phyloP scores from a whole-genome alignment of 2,113 vertebrate genomes.

The Silurus meridionalis region DNA sequence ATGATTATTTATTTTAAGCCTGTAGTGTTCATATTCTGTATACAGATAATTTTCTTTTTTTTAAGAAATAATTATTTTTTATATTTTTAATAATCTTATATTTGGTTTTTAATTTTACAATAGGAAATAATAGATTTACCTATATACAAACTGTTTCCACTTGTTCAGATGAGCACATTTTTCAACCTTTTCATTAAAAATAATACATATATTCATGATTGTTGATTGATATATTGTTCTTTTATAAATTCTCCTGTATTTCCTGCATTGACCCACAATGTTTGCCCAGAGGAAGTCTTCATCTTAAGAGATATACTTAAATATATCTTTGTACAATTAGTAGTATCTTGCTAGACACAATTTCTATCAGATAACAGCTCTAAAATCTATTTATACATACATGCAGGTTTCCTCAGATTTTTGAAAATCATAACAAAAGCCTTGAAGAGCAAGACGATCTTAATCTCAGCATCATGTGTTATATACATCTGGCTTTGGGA shows the following conservation, averaged over 20 bases:
- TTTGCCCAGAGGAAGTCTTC: neutral
- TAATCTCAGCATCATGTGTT: neutral
- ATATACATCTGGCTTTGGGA: neutral
- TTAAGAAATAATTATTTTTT: no score
- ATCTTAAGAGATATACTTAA: neutral
- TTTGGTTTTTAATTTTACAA: no score
- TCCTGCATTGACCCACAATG: neutral
- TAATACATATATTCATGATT: neutral
- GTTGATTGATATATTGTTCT: neutral
- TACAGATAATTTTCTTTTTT: no score
- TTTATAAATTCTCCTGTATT: neutral
- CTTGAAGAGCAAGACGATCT: neutral
- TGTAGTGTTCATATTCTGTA: no score
- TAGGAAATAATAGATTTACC: no score
- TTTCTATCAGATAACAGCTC: neutral
- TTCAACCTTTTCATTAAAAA: no score
- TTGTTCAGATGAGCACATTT: no score
- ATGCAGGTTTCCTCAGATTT: neutral
- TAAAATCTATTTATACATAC: neutral
- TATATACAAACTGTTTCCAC: no score
- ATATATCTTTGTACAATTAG: neutral
- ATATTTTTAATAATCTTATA: no score
- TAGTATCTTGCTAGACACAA: neutral
- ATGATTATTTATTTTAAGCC: no score
- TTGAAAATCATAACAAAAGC: neutral